Conservation (phyloP, 2,797 vertebrate species). For the Podarcis siculus region DNA sequence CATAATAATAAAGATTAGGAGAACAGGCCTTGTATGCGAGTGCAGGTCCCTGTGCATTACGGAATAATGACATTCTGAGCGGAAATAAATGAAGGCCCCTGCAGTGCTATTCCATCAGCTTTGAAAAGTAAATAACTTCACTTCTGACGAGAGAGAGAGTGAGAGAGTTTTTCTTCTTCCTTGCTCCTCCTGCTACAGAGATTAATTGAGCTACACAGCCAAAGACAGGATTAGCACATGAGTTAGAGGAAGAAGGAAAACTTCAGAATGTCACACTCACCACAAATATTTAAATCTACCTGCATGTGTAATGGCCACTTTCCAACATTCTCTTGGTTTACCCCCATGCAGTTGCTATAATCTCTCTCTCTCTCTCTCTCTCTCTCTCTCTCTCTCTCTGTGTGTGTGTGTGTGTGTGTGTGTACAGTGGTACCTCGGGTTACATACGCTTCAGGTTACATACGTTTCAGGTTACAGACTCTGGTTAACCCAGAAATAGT, state of each 20-base stretch:
- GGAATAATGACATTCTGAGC: constrained; percentile 80
- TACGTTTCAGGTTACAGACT: no score
- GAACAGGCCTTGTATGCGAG: constrained; percentile 65
- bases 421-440: no score
- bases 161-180: constrained; percentile 55
- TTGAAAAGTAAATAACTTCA: constrained; percentile 85
- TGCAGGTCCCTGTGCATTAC: constrained; percentile 74
- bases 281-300: not conserved
- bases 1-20: constrained; percentile 47
- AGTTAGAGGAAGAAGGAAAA: constrained; percentile 33
- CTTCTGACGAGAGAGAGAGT: constrained; percentile 79
- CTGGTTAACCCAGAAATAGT: no score
- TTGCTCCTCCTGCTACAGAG: constrained; percentile 78
- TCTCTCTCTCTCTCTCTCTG: no score
- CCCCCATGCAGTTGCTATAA: no score
- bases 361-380: no score
- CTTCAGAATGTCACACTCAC: not conserved
- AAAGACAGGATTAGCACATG: constrained; percentile 55
- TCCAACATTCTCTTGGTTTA: not conserved
- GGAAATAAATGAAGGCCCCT: constrained; percentile 82
- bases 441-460: no score
- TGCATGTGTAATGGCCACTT: not conserved
- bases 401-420: not conserved
- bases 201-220: constrained; percentile 82
- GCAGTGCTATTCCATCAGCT: constrained; percentile 83